Base-by-base conservation (phyloP, 2,888 invertebrate species). In the Amiota minor region DNA sequence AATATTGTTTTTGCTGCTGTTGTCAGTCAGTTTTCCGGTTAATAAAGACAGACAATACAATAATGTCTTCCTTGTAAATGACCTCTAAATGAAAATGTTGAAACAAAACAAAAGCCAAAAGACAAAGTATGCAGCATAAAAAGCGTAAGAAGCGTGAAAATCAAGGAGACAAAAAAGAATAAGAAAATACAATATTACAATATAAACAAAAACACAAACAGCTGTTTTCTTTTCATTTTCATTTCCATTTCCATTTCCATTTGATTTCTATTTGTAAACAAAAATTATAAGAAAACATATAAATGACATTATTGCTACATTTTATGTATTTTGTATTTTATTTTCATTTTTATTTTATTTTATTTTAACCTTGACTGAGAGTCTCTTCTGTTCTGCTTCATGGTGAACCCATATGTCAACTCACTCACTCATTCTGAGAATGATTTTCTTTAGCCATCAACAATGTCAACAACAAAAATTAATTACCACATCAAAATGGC, bases 1-100 rank as follows among this genome's bases (percentile, higher is more conserved):
- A n/a, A 9, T 23, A 20, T 59, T 56, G 56, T 56, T 59, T 4
- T 20, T 23, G 35, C 4, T 35, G 14, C 12, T n/a, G 53, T 53
- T 62, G 20, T 35, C n/a, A 35, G 62, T 62, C 35, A 35, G 23
- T 62, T 62, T 62, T 62, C 62, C 62, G 62, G 62, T 45, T 62
- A 62, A 62, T 62, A 62, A 62, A 62, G 62, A 65, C n/a, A 62
- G 62, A 65, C n/a, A 65, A 47, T 23, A 65, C 64, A 65, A 65
- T 65, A 47, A n/a, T n/a, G n/a, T n/a, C n/a, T n/a, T n/a, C 64
- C 47, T 46, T 47, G 64, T 47, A 65, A 46, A 65, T 46, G 64
- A 47, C 64, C 64, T 65, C 64, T 65, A 65, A 65, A 65, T 18
- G 9, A 65, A 47, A 65, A 65, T 65, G 46, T 65, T 45, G 47